These are phyloP conservation scores for Cactoblastis cactorum DNA, from an alignment of 2,888 invertebrate genomes.

Conservation along the genomic window DNA sequence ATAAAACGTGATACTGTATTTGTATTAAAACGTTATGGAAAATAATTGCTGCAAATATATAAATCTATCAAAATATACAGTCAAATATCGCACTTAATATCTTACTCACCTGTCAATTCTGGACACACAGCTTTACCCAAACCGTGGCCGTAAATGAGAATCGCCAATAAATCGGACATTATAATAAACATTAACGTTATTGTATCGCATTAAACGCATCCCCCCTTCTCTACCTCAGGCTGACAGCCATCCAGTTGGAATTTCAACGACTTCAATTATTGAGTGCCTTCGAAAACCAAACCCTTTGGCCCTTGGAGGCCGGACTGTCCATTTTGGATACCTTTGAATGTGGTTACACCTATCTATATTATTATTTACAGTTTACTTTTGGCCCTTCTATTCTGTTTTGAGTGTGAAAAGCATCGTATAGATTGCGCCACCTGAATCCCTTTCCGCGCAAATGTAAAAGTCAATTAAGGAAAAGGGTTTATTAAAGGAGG, in stretches of 20 bases:
- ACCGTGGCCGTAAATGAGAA: conserved; percentile 64
- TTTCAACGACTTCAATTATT: conserved; percentile 78
- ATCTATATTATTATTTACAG: conserved; percentile 38
- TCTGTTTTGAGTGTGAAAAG: too few species aligned
- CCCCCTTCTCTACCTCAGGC: conserved; percentile 51
- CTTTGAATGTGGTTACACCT: conserved; percentile 48
- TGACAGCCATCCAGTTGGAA: conserved; percentile 70
- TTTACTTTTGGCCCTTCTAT: too few species aligned
- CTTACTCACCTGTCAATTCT: too few species aligned
- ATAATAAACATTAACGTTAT: conserved; percentile 76
- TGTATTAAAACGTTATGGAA: too few species aligned
- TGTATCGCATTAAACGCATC: conserved; percentile 59
- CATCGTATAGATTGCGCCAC: too few species aligned
- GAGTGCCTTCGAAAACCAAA: conserved; percentile 70
- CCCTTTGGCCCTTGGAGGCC: conserved; percentile 72
- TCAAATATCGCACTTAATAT: too few species aligned
- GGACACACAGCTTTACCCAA: conserved; percentile 33
- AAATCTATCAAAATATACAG: too few species aligned
- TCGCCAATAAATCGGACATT: conserved; percentile 73
- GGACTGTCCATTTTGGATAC: conserved; percentile 70
- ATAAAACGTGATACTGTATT: too few species aligned
- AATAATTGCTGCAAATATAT: too few species aligned
- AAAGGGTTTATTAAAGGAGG: too few species aligned
- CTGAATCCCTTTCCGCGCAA: too few species aligned
- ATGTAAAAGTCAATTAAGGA: too few species aligned